Conservation (phyloP, 2,797 vertebrate species). For the Gymnocypris eckloni region DNA sequence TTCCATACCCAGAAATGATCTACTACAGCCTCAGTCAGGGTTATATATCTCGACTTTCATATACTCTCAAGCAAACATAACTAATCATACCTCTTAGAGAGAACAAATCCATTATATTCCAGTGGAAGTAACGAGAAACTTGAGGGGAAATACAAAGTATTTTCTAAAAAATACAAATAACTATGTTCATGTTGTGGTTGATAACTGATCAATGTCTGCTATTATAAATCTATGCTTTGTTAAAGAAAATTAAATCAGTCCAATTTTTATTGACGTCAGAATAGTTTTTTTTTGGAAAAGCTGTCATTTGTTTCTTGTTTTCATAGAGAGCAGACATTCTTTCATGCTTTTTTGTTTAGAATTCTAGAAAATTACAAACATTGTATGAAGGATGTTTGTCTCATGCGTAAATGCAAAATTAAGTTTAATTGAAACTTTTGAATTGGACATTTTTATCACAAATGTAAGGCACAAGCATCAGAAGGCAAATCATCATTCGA, state of each 20-base stretch:
- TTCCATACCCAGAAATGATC: background rate
- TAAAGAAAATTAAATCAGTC: too few species aligned
- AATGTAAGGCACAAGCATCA: background rate
- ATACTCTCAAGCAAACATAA: background rate
- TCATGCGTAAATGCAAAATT: background rate
- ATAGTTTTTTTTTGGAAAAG: too few species aligned
- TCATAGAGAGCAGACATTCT: too few species aligned
- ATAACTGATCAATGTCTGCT: too few species aligned
- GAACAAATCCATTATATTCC: slow-evolving; percentile 72
- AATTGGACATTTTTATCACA: background rate
- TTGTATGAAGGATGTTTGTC: background rate
- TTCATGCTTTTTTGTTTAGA: too few species aligned
- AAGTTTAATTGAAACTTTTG: background rate
- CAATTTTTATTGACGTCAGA: background rate
- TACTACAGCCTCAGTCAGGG: background rate
- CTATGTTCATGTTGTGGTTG: background rate
- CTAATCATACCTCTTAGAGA: slow-evolving; percentile 74
- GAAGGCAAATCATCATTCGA: background rate
- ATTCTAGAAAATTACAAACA: too few species aligned
- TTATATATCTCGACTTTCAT: slow-evolving; percentile 13
- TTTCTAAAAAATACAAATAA: background rate
- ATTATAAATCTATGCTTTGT: too few species aligned
- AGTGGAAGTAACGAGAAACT: slow-evolving; percentile 38
- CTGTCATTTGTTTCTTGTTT: too few species aligned
- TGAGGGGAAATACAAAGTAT: background rate